Evolutionary conservation across 1,140 invertebrate genomes (phyloP), one percentile per base, ranked within the genome.

Genomic region (Paralvinella palmiformis): DNA sequence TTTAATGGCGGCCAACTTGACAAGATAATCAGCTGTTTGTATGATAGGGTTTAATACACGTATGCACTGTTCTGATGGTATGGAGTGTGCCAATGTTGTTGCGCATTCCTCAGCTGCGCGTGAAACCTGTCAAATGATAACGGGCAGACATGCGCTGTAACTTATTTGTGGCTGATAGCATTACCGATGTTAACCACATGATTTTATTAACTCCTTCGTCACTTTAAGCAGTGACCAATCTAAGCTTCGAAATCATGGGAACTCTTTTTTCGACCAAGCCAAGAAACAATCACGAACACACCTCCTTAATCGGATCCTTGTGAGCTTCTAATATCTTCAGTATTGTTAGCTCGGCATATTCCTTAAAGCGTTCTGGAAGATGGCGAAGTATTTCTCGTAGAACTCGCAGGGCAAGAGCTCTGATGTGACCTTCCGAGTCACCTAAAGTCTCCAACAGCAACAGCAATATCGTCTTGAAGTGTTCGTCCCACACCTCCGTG

Each of bases 1-100:
- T 84, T 96, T 96, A 29, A 97, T 89, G 52, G 92, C 92, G 68
- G 90, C 92, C 74, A 93, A 85, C 73, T 92, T 92, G 65, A 89
- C 85, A 0, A 93, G 92, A 82, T 86, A 92, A 31, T 89, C 86
- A 71, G 87, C 89, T 5, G 91, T 92, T 27, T 88, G 86, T 67
- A 96, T 92, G 62, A 96, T 86, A 1, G 92, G 90, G 67, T 88
- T 87, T 1, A 89, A 78, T 32, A 89, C 82, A 56, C 85, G 82
- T 32, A 89, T 84, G 63, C 87, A 85, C 61, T 85, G 82, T 68
- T 88, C 85, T 0, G 89, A 83, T 27, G 89, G 88, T 64, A 93
- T 77, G 53, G 87, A 85, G 31, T 83, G 83, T 1, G 89, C 89
- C 56, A 92, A 85, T n/a, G 88, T 85, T 44, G 86, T 85, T 2